Evolutionary conservation across 2,888 invertebrate species (phyloP), one percentile per base, ranked within the genome.

Genomic region (Cyaniris semiargus): DNA sequence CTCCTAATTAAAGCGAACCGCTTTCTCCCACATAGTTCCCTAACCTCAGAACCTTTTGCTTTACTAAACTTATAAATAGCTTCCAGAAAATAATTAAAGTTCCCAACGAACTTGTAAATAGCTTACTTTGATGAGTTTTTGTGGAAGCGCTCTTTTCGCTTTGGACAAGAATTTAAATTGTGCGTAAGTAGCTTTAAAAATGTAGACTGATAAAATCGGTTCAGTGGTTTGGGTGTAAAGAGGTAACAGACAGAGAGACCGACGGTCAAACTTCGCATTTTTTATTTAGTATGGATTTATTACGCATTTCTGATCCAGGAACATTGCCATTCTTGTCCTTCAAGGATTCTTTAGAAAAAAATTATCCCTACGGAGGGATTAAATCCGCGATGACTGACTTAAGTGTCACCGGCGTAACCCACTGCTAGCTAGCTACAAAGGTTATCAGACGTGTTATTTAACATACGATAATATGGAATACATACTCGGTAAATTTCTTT

Each of bases 11-110:
- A 58, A 21, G 58, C 10, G 21, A 58, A 58, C 2, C 58, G 58
- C 58, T 10, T 58, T 10, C 58, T 58, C 21, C 21, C 21, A 21
- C 58, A 58, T 21, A 21, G 58, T 58, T 58, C 21, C 21, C 58
- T 58, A 21, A 10, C 58, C 58, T 58, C 21, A 10, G 58, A 58
- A 21, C 21, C 58, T 58, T 58, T 58, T 58, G 21, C 23, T 66
- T 66, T 13, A 23, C 23, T 5, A 13, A 66, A 23, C 23, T 66
- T 10, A 27, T 23, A 23, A 66, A 66, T 23, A 66, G 23, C 60
- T 66, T 15, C 23, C 60, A 23, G 23, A 66, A 31, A 58, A 58
- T 58, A 66, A 18, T 66, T 66, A 31, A 66, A 66, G 66, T 66
- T 66, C 27, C 23, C 13, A 66, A 31, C 18, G 13, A 66, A 66